A percentile compares a stretch with the other conserved stretches of the same genome.
phyloP scores from a whole-genome alignment of 2,888 invertebrate genomes.

The Ischnura elegans region DNA sequence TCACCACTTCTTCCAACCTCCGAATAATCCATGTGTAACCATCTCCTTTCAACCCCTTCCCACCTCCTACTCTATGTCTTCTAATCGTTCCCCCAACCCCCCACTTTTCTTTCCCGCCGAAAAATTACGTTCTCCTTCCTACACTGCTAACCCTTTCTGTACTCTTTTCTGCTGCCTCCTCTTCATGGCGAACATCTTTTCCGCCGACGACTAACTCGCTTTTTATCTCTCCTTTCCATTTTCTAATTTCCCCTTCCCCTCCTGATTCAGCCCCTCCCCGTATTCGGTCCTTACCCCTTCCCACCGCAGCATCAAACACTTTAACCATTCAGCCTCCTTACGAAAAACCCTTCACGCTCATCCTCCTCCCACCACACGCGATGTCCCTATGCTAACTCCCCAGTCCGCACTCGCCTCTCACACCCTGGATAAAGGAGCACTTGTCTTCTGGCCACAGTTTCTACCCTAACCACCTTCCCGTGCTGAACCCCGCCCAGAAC shows the following conservation, averaged over 20 bases:
- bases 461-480: neutral
- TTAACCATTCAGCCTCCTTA: neutral
- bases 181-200: constrained; percentile 34
- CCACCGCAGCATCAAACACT: neutral
- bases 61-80: neutral
- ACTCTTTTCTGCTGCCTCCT: neutral
- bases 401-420: neutral
- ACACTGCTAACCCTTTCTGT: constrained; percentile 48
- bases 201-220: constrained; percentile 61
- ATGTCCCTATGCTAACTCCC: neutral
- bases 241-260: constrained; percentile 52
- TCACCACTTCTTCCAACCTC: neutral
- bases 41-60: neutral
- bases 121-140: neutral
- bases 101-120: neutral
- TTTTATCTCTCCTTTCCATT: constrained; percentile 66
- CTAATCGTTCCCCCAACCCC: neutral
- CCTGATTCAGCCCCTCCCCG: neutral
- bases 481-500: neutral
- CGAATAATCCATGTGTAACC: neutral
- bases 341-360: neutral
- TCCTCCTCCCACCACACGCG: neutral
- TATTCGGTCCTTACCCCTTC: neutral
- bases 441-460: constrained; percentile 27
- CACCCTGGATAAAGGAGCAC: constrained; percentile 14